These are phyloP conservation scores for Caenorhabditis latens DNA, from an alignment of 1,140 invertebrate species.

Conservation along the genomic window DNA sequence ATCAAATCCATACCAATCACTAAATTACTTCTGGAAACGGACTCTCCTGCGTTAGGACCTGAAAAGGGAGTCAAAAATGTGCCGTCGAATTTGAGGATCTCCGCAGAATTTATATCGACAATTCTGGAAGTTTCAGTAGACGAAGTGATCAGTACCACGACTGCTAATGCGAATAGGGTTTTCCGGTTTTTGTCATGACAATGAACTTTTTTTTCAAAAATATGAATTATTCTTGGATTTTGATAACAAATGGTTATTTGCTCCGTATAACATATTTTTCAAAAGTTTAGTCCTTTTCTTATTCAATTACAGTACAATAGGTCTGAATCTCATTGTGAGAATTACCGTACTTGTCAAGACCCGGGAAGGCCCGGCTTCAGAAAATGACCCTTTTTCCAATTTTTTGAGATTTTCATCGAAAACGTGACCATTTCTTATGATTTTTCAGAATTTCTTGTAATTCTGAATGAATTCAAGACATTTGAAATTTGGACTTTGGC, in stretches of 20 bases:
- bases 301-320: background rate
- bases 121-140: background rate
- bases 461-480: too few relatives aligned
- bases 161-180: background rate
- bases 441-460: too few relatives aligned
- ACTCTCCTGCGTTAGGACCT: slow-evolving; percentile 51
- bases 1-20: slow-evolving; percentile 9
- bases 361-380: too few relatives aligned
- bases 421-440: too few relatives aligned
- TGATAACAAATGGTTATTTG: too few relatives aligned
- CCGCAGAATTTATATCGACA: slow-evolving; percentile 5
- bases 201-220: background rate
- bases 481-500: too few relatives aligned
- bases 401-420: too few relatives aligned
- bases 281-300: background rate
- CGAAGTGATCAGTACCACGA: background rate
- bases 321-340: too few relatives aligned
- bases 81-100: slow-evolving; percentile 13
- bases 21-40: slow-evolving; percentile 43
- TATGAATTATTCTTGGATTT: too few relatives aligned
- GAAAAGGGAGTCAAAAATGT: slow-evolving; percentile 47
- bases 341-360: too few relatives aligned
- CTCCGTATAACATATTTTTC: too few relatives aligned
- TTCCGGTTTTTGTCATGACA: background rate
- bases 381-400: too few relatives aligned